phyloP scores from a whole-genome alignment of 2,888 invertebrate species.

The Slavum lentiscoides region DNA sequence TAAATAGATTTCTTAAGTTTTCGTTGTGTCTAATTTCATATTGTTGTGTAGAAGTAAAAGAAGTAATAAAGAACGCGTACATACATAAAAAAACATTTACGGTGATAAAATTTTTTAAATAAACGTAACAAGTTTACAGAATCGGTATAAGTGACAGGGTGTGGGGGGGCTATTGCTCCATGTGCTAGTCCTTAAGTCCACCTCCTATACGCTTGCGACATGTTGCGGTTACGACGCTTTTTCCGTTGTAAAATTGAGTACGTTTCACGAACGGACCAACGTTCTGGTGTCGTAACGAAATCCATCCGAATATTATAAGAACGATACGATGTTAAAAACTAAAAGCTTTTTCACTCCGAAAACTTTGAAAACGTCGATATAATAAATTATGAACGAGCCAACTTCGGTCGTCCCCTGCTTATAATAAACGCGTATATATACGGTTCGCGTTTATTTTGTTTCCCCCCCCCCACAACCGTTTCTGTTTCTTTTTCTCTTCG shows the following conservation, averaged over 20 bases:
- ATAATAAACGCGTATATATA: background rate
- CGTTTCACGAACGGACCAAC: background rate
- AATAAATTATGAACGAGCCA: conserved; percentile 13
- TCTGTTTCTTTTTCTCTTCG: background rate
- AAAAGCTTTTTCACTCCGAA: conserved; percentile 16
- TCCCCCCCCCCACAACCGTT: background rate
- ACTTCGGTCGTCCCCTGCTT: background rate
- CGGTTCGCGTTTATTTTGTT: background rate
- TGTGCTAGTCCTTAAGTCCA: background rate
- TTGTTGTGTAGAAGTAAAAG: too few species aligned
- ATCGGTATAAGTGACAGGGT: too few species aligned
- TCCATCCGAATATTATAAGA: background rate
- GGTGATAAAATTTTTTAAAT: too few species aligned
- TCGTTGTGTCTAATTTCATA: too few species aligned
- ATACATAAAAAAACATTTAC: too few species aligned
- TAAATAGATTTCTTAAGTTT: too few species aligned
- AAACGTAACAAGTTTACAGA: too few species aligned
- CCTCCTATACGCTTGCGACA: background rate
- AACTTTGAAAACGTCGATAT: conserved; percentile 18
- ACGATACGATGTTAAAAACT: background rate
- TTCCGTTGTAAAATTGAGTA: background rate
- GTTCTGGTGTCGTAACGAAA: background rate
- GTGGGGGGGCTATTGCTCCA: too few species aligned
- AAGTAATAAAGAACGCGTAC: too few species aligned
- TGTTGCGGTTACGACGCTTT: background rate